Evolutionary conservation across 2,888 invertebrate genomes (phyloP).

Genomic region (Uloborus plumipes): DNA sequence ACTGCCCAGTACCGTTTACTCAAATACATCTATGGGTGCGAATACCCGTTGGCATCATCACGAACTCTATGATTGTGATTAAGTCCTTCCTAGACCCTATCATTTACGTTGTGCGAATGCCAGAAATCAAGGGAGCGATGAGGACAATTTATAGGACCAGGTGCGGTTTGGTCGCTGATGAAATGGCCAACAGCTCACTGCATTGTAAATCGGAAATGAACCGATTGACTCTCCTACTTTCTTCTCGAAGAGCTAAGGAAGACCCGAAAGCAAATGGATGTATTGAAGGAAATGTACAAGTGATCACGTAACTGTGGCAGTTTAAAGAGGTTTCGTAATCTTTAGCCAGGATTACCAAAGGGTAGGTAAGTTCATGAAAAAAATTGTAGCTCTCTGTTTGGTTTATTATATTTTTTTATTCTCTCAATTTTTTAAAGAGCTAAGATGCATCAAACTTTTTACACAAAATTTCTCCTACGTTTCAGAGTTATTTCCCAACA

Average conservation of each 20-base stretch:
- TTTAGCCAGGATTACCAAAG: too few relatives aligned
- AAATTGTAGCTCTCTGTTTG: too few relatives aligned
- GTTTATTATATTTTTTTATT: too few relatives aligned
- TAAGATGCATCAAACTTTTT: too few relatives aligned
- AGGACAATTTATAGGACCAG: slow-evolving; percentile 59
- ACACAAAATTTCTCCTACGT: too few relatives aligned
- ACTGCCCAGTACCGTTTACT: slow-evolving; percentile 71
- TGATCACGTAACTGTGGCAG: too few relatives aligned
- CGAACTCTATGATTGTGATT: slow-evolving; percentile 76
- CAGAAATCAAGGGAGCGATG: slow-evolving; percentile 75
- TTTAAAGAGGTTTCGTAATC: too few relatives aligned
- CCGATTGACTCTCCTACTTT: slow-evolving; percentile 27
- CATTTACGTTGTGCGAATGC: slow-evolving; percentile 79
- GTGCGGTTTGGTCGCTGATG: slow-evolving; percentile 40
- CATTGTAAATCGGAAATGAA: slow-evolving; percentile 48
- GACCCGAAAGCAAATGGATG: slow-evolving; percentile 23
- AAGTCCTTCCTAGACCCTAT: slow-evolving; percentile 79
- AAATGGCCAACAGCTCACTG: slow-evolving; percentile 3
- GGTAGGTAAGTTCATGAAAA: too few relatives aligned
- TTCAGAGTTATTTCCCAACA: too few relatives aligned
- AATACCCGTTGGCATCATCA: slow-evolving; percentile 68
- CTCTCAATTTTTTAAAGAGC: too few relatives aligned
- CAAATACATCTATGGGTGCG: slow-evolving; percentile 64
- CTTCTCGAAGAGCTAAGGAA: slow-evolving; percentile 16
- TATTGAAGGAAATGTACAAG: slow-evolving; percentile 26